Evolutionary conservation across 1,140 invertebrate genomes (phyloP), one percentile per base, ranked within the genome.

Genomic region (Lordiphosa collinella): DNA sequence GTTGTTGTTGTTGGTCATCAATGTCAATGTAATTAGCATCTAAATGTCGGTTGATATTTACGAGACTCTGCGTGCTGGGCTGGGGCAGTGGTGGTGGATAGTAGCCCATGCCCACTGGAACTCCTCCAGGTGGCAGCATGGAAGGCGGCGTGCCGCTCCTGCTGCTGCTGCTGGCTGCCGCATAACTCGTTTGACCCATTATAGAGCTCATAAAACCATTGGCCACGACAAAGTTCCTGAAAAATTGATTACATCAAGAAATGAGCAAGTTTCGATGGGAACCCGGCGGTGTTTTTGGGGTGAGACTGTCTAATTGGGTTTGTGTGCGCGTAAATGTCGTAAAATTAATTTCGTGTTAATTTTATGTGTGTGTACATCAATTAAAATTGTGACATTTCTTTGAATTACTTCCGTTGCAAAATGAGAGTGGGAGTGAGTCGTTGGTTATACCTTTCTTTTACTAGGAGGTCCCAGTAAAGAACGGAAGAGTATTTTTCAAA

Each of bases 141-240:
- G 52, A 29, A n/a, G 41, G 52, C 31, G 18, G 31, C 25, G 25
- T 29, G 25, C 25, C 25, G 25, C 25, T 29, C 6, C 25, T 12
- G 40, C 29, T 40, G 41, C 18, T 14, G 10, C 18, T 14, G 11
- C 32, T 37, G 5, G 57, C 48, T 7, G 54, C 36, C 35, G 48
- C 63, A 40, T 73, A 70, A 54, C 62, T 59, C 38, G 76, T 40
- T 32, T 86, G 86, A 35, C 82, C 82, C 74, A 88, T 88, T 48
- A 89, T 87, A 47, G 72, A 84, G 52, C 73, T 87, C 87, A 89
- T 89, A 79, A 88, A 89, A 86, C 87, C 87, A 87, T 89, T 89
- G 70, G 88, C 88, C 66, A 89, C 88, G 60, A 89, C 88, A 86
- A 89, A 89, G 70, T 89, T 88, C 62, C 88, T 89, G 68, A 82